Evolutionary conservation across 2,797 vertebrate genomes (phyloP).

Genomic region (Philypnodon macrostomus): DNA sequence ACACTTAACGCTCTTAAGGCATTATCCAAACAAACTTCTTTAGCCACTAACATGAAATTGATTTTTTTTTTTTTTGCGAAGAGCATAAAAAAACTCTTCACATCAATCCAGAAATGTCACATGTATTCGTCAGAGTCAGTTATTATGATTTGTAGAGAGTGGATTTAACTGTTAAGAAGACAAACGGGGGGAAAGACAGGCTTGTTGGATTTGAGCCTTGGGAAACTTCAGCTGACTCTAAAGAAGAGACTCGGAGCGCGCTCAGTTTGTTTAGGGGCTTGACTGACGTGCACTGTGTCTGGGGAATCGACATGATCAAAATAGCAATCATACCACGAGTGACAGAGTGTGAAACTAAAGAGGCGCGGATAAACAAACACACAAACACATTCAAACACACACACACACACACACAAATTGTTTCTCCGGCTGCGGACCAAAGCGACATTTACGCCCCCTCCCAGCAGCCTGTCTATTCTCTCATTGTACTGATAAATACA

Average conservation of each 20-base stretch:
- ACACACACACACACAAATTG: neutral
- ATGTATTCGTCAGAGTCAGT: neutral
- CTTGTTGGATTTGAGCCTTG: slow-evolving; percentile 11
- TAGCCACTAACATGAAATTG: too few species aligned
- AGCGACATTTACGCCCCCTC: neutral
- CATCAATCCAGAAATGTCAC: neutral
- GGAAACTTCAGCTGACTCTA: neutral
- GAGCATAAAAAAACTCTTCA: too few species aligned
- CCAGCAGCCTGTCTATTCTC: neutral
- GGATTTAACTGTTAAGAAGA: neutral
- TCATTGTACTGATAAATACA: slow-evolving; percentile 15
- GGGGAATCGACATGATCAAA: slow-evolving; percentile 31
- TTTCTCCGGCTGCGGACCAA: slow-evolving; percentile 15
- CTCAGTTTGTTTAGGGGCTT: slow-evolving; percentile 16
- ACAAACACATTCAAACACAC: neutral
- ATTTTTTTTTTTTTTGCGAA: too few species aligned
- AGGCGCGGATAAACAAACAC: slow-evolving; percentile 20
- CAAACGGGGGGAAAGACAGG: neutral
- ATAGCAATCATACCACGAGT: slow-evolving; percentile 33
- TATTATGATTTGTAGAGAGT: neutral
- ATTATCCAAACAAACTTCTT: too few species aligned
- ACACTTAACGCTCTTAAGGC: too few species aligned
- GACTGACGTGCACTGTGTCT: slow-evolving; percentile 1
- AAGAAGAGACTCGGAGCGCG: neutral
- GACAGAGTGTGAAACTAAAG: slow-evolving; percentile 20